phyloP scores from a whole-genome alignment of 2,888 invertebrate species.

The Tanypteryx hageni region DNA sequence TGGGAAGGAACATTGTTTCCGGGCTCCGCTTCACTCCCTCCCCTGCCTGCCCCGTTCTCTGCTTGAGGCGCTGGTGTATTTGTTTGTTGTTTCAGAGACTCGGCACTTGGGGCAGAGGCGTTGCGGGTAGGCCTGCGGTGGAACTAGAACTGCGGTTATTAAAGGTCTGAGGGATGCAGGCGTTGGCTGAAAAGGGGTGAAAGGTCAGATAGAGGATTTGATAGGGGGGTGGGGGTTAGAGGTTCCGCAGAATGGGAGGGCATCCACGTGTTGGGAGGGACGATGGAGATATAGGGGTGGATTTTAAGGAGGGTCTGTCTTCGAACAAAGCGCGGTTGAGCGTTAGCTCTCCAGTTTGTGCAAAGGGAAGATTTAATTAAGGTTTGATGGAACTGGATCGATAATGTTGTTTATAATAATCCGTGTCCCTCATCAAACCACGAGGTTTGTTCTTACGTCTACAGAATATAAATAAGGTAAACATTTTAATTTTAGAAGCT shows the following conservation, averaged over 20 bases:
- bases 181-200: conserved; percentile 16
- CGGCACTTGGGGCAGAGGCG: conserved; percentile 6
- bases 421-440: no score
- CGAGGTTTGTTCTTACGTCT: no score
- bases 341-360: no score
- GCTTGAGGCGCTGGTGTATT: neutral
- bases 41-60: neutral
- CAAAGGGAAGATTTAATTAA: no score
- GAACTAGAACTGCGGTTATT: conserved; percentile 19
- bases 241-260: neutral
- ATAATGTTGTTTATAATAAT: no score
- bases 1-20: conserved; percentile 32
- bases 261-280: neutral
- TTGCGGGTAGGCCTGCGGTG: neutral
- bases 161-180: neutral
- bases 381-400: no score
- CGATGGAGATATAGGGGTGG: no score
- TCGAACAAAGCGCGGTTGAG: no score
- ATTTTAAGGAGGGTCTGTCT: no score
- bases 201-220: conserved; percentile 13
- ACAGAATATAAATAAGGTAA: no score
- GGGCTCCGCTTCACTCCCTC: neutral
- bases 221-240: neutral
- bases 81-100: conserved; percentile 9
- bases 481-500: no score